phyloP scores from a whole-genome alignment of 2,888 invertebrate species.

The Allophyes oxyacanthae region DNA sequence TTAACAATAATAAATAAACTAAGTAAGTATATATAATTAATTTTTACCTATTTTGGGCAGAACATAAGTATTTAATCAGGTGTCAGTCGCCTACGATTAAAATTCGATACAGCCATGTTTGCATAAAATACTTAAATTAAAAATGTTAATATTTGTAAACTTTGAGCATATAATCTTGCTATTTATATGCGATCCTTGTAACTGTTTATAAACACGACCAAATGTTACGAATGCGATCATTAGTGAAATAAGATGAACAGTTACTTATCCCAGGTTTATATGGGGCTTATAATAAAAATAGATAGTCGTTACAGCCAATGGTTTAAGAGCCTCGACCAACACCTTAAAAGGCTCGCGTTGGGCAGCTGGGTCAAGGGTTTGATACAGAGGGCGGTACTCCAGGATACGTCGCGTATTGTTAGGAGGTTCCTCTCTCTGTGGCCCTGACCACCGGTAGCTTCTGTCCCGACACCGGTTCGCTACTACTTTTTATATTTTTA shows the following conservation, averaged over 20 bases:
- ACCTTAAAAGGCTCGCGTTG: too few species aligned
- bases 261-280: slow-evolving; percentile 10
- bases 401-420: too few species aligned
- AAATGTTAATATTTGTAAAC: slow-evolving; percentile 35
- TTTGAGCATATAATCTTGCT: slow-evolving; percentile 23
- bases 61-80: slow-evolving; percentile 21
- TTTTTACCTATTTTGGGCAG: slow-evolving; percentile 1
- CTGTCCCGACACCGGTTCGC: too few species aligned
- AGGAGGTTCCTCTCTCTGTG: too few species aligned
- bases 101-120: slow-evolving; percentile 19
- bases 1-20: neutral
- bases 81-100: slow-evolving; percentile 19
- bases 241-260: slow-evolving; percentile 19
- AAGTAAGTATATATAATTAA: neutral
- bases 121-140: slow-evolving; percentile 10
- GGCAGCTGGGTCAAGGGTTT: too few species aligned
- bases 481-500: too few species aligned
- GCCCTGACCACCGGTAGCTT: too few species aligned
- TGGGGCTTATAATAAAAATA: too few species aligned
- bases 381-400: too few species aligned
- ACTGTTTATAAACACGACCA: slow-evolving; percentile 32
- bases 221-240: slow-evolving; percentile 16
- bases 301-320: too few species aligned
- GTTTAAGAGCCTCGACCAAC: too few species aligned
- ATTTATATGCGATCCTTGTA: slow-evolving; percentile 16